Evolutionary conservation across 23 tunicate species (phyloP).

Genomic region (Trididemnum clinides): DNA sequence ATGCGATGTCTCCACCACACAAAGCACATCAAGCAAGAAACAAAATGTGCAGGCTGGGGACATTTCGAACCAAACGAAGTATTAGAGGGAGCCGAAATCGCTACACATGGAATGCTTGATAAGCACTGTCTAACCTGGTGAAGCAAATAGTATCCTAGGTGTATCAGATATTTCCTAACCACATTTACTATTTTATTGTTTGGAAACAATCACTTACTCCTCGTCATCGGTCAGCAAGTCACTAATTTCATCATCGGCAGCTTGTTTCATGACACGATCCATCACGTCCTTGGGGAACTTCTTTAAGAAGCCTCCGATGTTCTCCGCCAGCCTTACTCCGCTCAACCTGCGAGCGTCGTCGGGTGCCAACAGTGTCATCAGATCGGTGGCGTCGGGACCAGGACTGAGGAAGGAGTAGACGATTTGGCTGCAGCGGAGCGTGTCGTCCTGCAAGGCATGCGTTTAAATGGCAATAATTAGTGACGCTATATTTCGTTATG

Average conservation of each 20-base stretch:
- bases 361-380: neutral
- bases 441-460: conserved; percentile 56
- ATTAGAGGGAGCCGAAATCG: too few species aligned
- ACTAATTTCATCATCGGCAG: conserved; percentile 45
- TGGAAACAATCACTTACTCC: too few species aligned
- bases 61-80: too few species aligned
- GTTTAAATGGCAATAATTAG: neutral
- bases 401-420: conserved; percentile 76
- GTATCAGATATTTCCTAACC: too few species aligned
- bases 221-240: conserved; percentile 64
- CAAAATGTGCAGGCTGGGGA: too few species aligned
- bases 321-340: conserved; percentile 5
- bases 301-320: conserved; percentile 56
- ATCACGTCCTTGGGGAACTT: conserved; percentile 75
- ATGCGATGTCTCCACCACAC: too few species aligned
- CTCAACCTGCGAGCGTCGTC: neutral
- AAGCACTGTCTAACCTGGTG: too few species aligned
- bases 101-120: too few species aligned
- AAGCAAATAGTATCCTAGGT: too few species aligned
- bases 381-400: conserved; percentile 43
- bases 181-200: too few species aligned
- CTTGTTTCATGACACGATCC: conserved; percentile 50
- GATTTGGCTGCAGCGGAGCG: conserved; percentile 66
- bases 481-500: too few species aligned
- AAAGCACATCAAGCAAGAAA: too few species aligned